Percentiles rank a stretch among this genome's conserved stretches.
Evolutionary conservation across 2,113 vertebrate genomes (phyloP).

Genomic region (Montifringilla adamsi): DNA sequence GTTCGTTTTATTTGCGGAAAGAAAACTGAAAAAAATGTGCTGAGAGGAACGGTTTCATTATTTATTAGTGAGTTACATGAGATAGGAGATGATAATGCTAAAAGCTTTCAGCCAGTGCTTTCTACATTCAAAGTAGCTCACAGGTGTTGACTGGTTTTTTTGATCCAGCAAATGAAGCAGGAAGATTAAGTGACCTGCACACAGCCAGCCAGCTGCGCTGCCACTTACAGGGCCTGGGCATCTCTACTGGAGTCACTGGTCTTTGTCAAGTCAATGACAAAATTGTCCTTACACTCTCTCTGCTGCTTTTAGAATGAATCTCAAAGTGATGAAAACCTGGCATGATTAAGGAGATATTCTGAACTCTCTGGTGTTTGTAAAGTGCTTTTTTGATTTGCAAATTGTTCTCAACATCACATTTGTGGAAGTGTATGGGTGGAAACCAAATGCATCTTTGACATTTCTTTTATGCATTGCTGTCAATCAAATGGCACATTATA

Average conservation of each 20-base stretch:
- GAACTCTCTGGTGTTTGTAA: conserved; percentile 21
- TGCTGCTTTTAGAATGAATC: background rate
- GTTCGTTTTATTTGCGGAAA: background rate
- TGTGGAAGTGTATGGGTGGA: conserved; percentile 50
- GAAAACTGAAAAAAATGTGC: background rate
- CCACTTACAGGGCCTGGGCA: background rate
- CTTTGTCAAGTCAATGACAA: background rate
- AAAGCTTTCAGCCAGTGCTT: background rate
- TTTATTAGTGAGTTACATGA: background rate
- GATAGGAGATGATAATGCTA: background rate
- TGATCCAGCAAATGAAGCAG: background rate
- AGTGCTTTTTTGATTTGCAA: conserved; percentile 55
- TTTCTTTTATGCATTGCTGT: conserved; percentile 20
- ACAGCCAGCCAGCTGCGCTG: background rate
- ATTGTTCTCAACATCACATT: background rate
- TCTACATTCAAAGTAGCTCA: background rate
- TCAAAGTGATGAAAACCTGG: conserved; percentile 10
- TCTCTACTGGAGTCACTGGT: background rate
- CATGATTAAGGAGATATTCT: conserved; percentile 35
- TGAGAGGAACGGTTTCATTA: background rate
- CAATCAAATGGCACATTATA: conserved; percentile 7
- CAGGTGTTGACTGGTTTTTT: background rate
- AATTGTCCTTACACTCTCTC: background rate
- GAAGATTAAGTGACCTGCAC: background rate
- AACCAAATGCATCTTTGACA: conserved; percentile 56